Conservation (phyloP, 2,797 vertebrate genomes). For the Pogonophryne albipinna region DNA sequence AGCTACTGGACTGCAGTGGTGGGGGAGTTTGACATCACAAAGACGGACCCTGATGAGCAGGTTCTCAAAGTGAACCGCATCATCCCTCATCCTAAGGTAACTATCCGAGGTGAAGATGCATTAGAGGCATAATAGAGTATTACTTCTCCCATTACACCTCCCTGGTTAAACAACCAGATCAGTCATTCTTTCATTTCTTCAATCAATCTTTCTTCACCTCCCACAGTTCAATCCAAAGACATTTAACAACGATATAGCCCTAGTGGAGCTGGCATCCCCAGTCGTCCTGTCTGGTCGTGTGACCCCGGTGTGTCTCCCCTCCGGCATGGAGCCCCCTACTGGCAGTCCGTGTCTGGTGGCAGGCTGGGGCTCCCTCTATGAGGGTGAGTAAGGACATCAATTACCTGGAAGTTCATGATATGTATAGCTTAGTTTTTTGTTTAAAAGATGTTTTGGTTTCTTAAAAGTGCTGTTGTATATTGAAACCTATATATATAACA, state of each 20-base stretch:
- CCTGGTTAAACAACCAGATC: neutral
- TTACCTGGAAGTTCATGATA: neutral
- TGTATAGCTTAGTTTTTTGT: neutral
- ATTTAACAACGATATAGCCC: conserved; percentile 92
- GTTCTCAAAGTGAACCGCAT: conserved; percentile 91
- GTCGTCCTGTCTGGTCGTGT: conserved; percentile 79
- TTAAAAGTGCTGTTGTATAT: neutral
- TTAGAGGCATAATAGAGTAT: neutral
- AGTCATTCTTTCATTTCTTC: neutral
- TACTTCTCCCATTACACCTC: neutral
- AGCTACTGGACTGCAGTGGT: conserved; percentile 92
- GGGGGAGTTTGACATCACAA: conserved; percentile 90
- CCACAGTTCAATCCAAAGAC: conserved; percentile 93
- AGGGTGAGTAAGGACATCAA: conserved; percentile 83
- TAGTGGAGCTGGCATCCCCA: conserved; percentile 90
- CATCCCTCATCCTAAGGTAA: conserved; percentile 93
- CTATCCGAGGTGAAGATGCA: neutral
- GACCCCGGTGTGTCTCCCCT: conserved; percentile 93
- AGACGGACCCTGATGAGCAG: conserved; percentile 84
- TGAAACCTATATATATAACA: neutral
- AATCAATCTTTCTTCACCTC: conserved; percentile 17
- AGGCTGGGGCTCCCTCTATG: conserved; percentile 95
- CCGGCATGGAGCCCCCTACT: conserved; percentile 83
- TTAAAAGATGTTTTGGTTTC: neutral
- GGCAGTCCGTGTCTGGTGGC: conserved; percentile 91